phyloP scores from a whole-genome alignment of 37 sponge, comb jelly and placozoan species.

The Mnemiopsis leidyi region DNA sequence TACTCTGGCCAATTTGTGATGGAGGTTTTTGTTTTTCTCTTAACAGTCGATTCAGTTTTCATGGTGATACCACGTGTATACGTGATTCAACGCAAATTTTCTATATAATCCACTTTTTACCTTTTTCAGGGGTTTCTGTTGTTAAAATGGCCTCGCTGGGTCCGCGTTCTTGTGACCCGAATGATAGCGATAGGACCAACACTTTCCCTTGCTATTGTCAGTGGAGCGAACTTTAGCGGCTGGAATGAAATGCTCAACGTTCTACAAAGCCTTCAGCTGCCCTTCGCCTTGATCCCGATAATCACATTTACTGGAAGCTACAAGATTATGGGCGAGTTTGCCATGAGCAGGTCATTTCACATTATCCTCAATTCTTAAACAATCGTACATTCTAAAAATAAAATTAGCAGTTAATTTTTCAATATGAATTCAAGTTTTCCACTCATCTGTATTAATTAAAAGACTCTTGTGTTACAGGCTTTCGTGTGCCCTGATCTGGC shows the following conservation, averaged over 20 bases:
- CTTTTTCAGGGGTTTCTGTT: slow-evolving; percentile 76
- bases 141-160: slow-evolving; percentile 88
- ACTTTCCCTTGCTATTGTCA: slow-evolving; percentile 73
- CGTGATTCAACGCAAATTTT: no score
- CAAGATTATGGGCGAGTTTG: slow-evolving; percentile 50
- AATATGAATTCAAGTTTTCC: neutral
- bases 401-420: no score
- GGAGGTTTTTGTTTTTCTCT: slow-evolving; percentile 66
- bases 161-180: slow-evolving; percentile 85
- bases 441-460: neutral
- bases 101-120: neutral
- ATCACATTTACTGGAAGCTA: slow-evolving; percentile 71
- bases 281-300: slow-evolving; percentile 83
- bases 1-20: slow-evolving; percentile 99
- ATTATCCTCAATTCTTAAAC: no score
- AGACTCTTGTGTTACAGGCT: neutral
- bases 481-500: slow-evolving; percentile 66
- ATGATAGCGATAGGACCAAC: slow-evolving; percentile 84
- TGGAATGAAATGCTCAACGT: slow-evolving; percentile 86
- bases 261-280: slow-evolving; percentile 84
- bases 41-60: neutral
- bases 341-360: slow-evolving; percentile 4
- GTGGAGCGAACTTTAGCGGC: slow-evolving; percentile 71
- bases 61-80: neutral
- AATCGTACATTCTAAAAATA: no score